Evolutionary conservation across 2,113 vertebrate genomes (phyloP), one percentile per base, ranked within the genome.

Genomic region (Oreochromis spilurus): DNA sequence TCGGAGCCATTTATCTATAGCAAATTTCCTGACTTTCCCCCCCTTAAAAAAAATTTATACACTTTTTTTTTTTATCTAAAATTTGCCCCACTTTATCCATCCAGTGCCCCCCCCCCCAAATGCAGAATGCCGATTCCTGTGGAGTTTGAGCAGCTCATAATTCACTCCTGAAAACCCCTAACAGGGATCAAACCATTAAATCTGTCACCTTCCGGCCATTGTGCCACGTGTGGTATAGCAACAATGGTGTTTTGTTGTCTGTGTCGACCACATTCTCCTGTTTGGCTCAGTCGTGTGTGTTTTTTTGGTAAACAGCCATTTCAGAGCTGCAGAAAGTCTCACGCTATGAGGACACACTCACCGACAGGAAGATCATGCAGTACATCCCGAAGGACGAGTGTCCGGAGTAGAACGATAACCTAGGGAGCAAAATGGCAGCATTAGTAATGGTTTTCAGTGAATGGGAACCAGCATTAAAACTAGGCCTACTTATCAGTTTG

Each of bases 301-400:
- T 82, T 91, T 78, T 89, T 85, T 50, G 81, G 60, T 82, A 85
- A 92, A 89, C 78, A 86, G 19, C 31, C 53, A 12, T 53, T 81
- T 81, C 34, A 82, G 5, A 72, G 24, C 19, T 7, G 10, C 19
- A 29, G 31, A 38, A n/a, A 45, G 53, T 87, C 58, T 79, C 82
- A 75, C 11, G 19, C 17, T 5, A 62, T 0, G 7, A 5, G 4
- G 26, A 6, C 2, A 11, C 55, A 97, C 98, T 98, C 91, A 99
- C 99, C 88, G 97, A 97, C 89, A 99, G 95, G 93, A 99, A 99
- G 90, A 98, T 92, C 98, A 99, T 98, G 94, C 98, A 98, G 96
- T 99, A 99, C 98, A 99, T 99, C 84, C 97, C 98, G 1, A 99
- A 99, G 78, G 99, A 99, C 1, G 99, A 98, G 93, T 99, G 98